Evolutionary conservation across 2,113 vertebrate genomes (phyloP), one percentile per base, ranked within the genome.

Genomic region (Mandrillus leucophaeus): DNA sequence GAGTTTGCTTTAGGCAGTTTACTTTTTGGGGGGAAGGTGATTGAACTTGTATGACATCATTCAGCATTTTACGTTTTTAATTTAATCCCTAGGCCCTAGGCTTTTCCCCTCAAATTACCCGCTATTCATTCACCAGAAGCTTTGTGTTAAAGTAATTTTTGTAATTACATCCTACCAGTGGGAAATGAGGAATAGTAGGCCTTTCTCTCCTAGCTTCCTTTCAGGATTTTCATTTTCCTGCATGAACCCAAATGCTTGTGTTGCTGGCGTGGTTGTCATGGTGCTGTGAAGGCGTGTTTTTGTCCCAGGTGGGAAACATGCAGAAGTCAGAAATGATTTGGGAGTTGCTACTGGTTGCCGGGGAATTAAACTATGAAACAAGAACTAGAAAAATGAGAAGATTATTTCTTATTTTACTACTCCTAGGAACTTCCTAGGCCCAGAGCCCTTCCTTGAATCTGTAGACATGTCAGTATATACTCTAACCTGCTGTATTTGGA

Each of bases 271-370:
- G 90, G 99, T 99, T 99, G 98, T 98, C 99, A 99, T 99, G 99
- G 98, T 84, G 92, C 97, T 98, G 85, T 87, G 35, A 40, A 98
- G 35, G 35, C 97, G 98, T 97, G 98, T 98, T 99, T 99, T 99
- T 99, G 99, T 99, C 98, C 98, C 99, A 99, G 99, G 99, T 99
- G 99, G 99, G 98, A 99, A 98, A 98, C 97, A 96, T 96, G 93
- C 93, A 98, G 96, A 98, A 99, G 93, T 98, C 98, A 98, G 98
- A 98, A 98, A 99, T 99, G 66, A 99, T 99, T 99, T 98, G 97
- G 95, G 98, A 98, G 96, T 98, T 98, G 96, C 92, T 99, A 98
- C 98, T 98, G 98, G 99, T 99, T 99, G 99, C 99, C 98, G 98
- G 98, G 99, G 98, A 99, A 98, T 99, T 96, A 96, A 98, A 80